Conservation (phyloP, 2,113 vertebrate species). For the Campylorhamphus procurvoides region DNA sequence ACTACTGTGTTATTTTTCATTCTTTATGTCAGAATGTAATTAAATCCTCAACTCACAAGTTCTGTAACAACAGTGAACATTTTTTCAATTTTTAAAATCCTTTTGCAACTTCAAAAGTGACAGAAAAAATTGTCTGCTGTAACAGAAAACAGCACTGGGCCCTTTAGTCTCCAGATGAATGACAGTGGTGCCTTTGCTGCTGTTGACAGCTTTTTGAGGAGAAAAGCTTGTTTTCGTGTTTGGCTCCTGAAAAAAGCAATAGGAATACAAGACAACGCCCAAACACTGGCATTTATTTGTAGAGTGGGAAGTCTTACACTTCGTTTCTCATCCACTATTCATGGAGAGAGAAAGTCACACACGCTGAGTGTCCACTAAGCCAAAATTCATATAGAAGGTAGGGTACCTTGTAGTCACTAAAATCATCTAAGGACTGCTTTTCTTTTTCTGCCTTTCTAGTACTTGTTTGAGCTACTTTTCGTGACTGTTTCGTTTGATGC, state of each 20-base stretch:
- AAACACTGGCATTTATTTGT: neutral
- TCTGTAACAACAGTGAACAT: neutral
- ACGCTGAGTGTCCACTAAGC: fast-evolving
- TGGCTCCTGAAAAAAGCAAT: neutral
- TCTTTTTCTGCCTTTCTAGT: neutral
- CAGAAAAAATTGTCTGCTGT: neutral
- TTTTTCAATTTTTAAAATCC: neutral
- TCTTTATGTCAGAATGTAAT: neutral
- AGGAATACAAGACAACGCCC: neutral
- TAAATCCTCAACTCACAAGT: neutral
- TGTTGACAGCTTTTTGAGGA: neutral
- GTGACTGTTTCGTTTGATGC: neutral
- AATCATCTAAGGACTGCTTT: neutral
- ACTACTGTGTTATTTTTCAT: neutral
- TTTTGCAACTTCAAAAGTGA: neutral
- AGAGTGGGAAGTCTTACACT: neutral
- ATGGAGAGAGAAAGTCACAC: neutral
- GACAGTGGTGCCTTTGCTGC: neutral
- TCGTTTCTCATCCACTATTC: neutral
- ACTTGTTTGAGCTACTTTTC: neutral
- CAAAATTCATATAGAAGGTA: neutral
- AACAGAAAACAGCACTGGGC: neutral
- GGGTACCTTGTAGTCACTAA: neutral
- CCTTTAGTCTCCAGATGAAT: neutral
- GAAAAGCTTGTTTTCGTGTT: neutral